Base-by-base conservation (phyloP, 92 coral and sea anemone species). In the Zoanthus solanderi region DNA sequence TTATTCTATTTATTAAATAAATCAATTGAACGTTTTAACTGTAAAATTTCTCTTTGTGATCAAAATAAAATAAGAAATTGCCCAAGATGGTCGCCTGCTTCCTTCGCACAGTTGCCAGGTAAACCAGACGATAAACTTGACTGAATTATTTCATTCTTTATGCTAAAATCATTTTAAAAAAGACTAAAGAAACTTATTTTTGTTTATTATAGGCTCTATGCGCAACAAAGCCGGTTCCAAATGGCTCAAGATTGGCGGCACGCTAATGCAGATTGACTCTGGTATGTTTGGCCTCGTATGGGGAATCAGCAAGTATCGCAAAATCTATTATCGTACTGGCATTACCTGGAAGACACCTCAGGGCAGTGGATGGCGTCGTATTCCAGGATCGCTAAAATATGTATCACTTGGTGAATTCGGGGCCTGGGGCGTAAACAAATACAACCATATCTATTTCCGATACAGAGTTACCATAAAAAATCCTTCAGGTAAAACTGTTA, bases 391-490 rank as follows among this genome's bases (percentile, higher is more conserved):
- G 69, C 69, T 63, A 6, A 63, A 17, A 63, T 63, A 63, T 63
- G 69, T 63, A 5, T 63, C 69, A 9, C 28, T 63, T 63, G 69
- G 69, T 18, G 29, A 63, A 23, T n/a, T 63, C 30, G 69, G 69
- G 10, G 29, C 69, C 8, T 63, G 69, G 69, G 69, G 69, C 9
- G 69, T 63, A 63, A 63, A 63, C 32, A 63, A 8, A 63, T n/a
- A 63, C 69, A 63, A 63, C 69, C 31, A 63, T 63, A 63, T 63
- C 8, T 63, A 63, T 63, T 63, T 63, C 69, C 69, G 69, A 6
- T n/a, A n/a, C 28, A 28, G 32, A 17, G 69, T 63, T 17, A 63
- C 69, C 2, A 63, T 4, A 28, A 63, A 63, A 63, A 63, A n/a
- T 7, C 69, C 69, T 17, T 23, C 69, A 63, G 69, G 69, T 63